phyloP scores from a whole-genome alignment of 2,888 invertebrate species.

The Amiota minor region DNA sequence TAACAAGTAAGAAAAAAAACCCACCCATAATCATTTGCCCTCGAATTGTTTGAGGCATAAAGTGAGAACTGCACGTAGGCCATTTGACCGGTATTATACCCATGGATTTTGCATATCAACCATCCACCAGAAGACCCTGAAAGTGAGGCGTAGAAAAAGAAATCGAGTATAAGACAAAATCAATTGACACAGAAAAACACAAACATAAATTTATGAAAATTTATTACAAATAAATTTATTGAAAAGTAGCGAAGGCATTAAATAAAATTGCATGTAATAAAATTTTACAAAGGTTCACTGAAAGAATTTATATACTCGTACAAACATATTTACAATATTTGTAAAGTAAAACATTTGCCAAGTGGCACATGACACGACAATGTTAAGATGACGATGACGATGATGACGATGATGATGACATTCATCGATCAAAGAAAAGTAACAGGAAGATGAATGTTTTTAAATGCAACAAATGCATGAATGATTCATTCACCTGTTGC shows the following conservation, averaged over 20 bases:
- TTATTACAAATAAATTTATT: slow-evolving; percentile 29
- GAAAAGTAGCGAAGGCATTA: not conserved
- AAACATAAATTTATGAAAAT: slow-evolving; percentile 25
- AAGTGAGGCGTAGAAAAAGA: not conserved
- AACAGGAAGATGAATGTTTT: slow-evolving; percentile 4
- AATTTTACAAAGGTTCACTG: slow-evolving; percentile 14
- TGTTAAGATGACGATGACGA: not conserved
- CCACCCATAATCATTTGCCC: slow-evolving; percentile 7
- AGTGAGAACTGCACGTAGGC: slow-evolving; percentile 15
- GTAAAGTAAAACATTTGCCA: slow-evolving; percentile 1
- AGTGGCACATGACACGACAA: not conserved
- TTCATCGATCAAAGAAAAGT: not conserved
- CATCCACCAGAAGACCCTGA: not conserved
- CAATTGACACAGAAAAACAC: slow-evolving; percentile 27
- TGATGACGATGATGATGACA: not conserved
- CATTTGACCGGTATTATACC: slow-evolving; percentile 17
- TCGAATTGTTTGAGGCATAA: not conserved
- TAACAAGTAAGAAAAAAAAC: not conserved
- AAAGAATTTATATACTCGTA: not conserved
- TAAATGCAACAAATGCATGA: slow-evolving; percentile 1
- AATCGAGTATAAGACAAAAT: not conserved
- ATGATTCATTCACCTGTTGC: not conserved
- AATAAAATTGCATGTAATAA: slow-evolving; percentile 7
- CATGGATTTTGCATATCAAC: slow-evolving; percentile 3
- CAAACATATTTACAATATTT: too few relatives aligned